Percentiles rank a stretch among this genome's conserved stretches.
phyloP scores from a whole-genome alignment of 1,140 invertebrate genomes.

The Caenorhabditis briggsae region DNA sequence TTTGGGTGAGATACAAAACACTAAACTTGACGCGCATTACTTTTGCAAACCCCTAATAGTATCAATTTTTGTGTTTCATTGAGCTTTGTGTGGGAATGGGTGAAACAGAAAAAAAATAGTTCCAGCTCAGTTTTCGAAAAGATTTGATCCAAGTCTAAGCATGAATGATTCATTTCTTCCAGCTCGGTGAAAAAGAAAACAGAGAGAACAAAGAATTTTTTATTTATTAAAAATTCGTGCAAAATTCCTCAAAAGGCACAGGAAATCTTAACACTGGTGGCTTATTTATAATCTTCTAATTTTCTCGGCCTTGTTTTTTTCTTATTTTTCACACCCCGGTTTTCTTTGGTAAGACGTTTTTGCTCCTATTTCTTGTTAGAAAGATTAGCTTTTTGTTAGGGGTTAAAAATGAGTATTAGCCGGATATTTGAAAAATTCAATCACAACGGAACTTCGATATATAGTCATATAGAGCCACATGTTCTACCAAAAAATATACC shows the following conservation, averaged over 20 bases:
- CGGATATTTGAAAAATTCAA: too few species aligned
- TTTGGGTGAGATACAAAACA: too few species aligned
- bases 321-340: not conserved
- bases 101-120: not conserved
- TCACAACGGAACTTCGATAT: not conserved
- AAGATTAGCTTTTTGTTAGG: not conserved
- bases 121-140: not conserved
- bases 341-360: not conserved
- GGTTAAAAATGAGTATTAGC: not conserved
- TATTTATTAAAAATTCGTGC: conserved; percentile 17
- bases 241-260: not conserved
- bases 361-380: not conserved
- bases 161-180: conserved; percentile 7
- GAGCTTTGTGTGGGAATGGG: not conserved
- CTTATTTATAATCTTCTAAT: conserved; percentile 44
- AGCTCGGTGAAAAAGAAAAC: not conserved
- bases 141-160: conserved; percentile 31
- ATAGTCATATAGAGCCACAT: not conserved
- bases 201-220: not conserved
- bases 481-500: not conserved
- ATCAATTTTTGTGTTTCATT: not conserved
- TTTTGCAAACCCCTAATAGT: too few species aligned
- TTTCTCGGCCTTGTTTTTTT: not conserved
- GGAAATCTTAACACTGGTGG: conserved; percentile 29
- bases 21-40: too few species aligned